Evolutionary conservation across 2,113 vertebrate genomes (phyloP), one percentile per base, ranked within the genome.

Genomic region (Pluvialis apricaria): DNA sequence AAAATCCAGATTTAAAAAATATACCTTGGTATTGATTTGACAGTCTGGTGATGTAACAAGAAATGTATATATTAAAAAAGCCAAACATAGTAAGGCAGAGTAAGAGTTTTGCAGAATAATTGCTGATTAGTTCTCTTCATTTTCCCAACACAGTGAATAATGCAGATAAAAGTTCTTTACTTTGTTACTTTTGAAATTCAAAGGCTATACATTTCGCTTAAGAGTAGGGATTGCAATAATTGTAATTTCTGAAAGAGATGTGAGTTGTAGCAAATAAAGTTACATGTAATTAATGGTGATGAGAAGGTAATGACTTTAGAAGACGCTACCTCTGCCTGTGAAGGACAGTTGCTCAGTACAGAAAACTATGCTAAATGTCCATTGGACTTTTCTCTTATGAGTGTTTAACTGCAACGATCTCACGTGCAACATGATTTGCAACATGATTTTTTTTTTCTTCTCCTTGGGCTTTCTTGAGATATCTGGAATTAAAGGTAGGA

Each of bases 1-100:
- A 96, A 96, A 92, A 96, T 51, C 71, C 25, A 73, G 62, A 86
- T 54, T 71, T 40, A 70, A 22, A 60, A 94, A 80, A 82, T 86
- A 44, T 61, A 12, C 11, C 29, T 91, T 86, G 79, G 51, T n/a
- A 69, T n/a, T 78, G 34, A 76, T 91, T 90, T 93, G 32, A 76
- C 55, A 89, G 51, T 25, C 51, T 54, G 34, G 25, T 91, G 40
- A 70, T 20, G 25, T 77, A 95, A 85, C 8, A 88, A 70, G 54
- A 90, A 86, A 90, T 17, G 9, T 42, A 4, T 49, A 10, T 31
- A 55, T 78, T 64, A 68, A 69, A 77, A 47, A 84, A n/a, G 9
- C 0, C 3, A 51, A 38, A 29, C 29, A 47, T 3, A 65, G 7
- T 29, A 49, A 72, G 20, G 8, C 15, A 77, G 6, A 69, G 2